Conservation (phyloP, 2,888 invertebrate genomes). For the Digitonthophagus gazella region DNA sequence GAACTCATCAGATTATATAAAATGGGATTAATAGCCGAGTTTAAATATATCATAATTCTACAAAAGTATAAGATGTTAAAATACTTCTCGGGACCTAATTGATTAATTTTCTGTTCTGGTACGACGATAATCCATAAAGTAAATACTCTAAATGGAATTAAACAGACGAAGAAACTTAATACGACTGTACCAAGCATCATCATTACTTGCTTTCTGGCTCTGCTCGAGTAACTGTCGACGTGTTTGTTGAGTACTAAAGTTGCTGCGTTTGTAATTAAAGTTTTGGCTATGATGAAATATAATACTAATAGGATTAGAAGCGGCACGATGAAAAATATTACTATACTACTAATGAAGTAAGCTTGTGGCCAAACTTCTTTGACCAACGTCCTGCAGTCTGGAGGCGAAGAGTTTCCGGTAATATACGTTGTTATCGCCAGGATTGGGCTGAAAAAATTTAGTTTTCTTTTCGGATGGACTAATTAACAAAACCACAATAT, state of each 20-base stretch:
- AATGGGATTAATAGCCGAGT: constrained; percentile 88
- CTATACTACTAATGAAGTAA: constrained; percentile 76
- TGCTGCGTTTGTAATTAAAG: constrained; percentile 70
- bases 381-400: constrained; percentile 78
- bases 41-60: constrained; percentile 82
- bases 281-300: constrained; percentile 81
- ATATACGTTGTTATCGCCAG: constrained; percentile 70
- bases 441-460: constrained; percentile 63
- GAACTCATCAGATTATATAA: constrained; percentile 92
- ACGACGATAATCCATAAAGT: constrained; percentile 80
- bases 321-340: constrained; percentile 79
- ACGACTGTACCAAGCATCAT: constrained; percentile 86
- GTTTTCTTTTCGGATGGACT: too few species aligned
- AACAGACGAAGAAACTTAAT: constrained; percentile 81
- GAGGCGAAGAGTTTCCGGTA: constrained; percentile 64
- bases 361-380: constrained; percentile 72
- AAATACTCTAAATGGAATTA: constrained; percentile 82
- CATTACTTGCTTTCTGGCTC: constrained; percentile 80
- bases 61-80: constrained; percentile 81
- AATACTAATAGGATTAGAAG: constrained; percentile 74
- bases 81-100: constrained; percentile 74
- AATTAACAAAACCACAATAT: too few species aligned
- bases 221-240: constrained; percentile 66
- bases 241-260: constrained; percentile 70
- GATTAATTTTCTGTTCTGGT: constrained; percentile 65